Percentiles rank a stretch among this genome's conserved stretches.
These are phyloP conservation scores for Psococerastis gibbosa DNA, from an alignment of 2,888 invertebrate species.

Conservation along the genomic window DNA sequence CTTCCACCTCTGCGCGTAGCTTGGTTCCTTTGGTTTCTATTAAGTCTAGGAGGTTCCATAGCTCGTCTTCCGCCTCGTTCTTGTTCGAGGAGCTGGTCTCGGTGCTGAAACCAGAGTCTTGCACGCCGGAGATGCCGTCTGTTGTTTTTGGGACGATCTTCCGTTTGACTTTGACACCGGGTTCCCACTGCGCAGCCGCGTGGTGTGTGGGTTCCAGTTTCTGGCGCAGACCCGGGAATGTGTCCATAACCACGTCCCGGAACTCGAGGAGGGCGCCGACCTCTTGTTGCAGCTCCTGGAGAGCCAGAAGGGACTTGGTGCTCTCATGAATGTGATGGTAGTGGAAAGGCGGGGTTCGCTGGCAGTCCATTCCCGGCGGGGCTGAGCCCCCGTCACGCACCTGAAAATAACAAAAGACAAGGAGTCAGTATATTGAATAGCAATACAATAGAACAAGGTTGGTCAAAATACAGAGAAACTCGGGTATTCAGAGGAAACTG, in stretches of 20 bases:
- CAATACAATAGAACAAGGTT: not conserved
- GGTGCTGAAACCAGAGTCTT: slow-evolving; percentile 79
- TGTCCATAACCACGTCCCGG: slow-evolving; percentile 86
- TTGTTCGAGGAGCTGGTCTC: slow-evolving; percentile 70
- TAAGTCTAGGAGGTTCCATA: slow-evolving; percentile 70
- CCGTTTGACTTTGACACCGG: slow-evolving; percentile 61
- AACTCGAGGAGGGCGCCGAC: slow-evolving; percentile 80
- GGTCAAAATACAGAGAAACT: no score
- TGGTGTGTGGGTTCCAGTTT: slow-evolving; percentile 50
- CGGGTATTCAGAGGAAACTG: no score
- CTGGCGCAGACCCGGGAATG: slow-evolving; percentile 75
- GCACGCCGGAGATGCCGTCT: slow-evolving; percentile 38
- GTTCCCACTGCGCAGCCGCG: slow-evolving; percentile 23
- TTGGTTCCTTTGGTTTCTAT: slow-evolving; percentile 61
- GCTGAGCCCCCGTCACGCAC: not conserved
- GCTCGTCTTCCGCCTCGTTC: slow-evolving; percentile 52
- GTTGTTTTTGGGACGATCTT: slow-evolving; percentile 31
- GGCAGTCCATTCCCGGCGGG: not conserved
- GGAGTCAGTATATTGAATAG: no score
- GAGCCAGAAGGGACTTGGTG: slow-evolving; percentile 67
- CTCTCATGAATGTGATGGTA: slow-evolving; percentile 73
- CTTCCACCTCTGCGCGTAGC: slow-evolving; percentile 38
- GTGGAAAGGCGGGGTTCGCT: slow-evolving; percentile 45
- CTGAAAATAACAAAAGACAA: no score
- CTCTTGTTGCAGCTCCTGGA: slow-evolving; percentile 81